These are phyloP conservation scores for Kryptolebias marmoratus DNA, from an alignment of 2,113 vertebrate species.

Conservation along the genomic window DNA sequence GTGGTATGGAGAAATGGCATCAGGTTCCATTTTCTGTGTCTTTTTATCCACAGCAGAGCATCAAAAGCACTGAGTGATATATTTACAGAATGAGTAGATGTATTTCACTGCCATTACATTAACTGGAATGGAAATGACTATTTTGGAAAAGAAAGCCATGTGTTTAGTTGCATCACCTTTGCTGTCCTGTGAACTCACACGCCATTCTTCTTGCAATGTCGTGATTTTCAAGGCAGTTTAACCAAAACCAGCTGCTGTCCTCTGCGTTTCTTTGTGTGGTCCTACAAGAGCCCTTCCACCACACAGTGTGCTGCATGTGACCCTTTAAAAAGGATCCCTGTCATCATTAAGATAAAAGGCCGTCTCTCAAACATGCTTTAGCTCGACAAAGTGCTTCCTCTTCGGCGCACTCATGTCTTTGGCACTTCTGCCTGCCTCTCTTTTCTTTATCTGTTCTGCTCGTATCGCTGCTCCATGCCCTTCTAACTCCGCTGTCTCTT, in stretches of 20 bases:
- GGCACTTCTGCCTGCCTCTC: conserved; percentile 60
- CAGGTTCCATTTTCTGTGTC: too few species aligned
- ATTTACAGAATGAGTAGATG: too few species aligned
- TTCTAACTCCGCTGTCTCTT: conserved; percentile 26
- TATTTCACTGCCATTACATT: neutral
- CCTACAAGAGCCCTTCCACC: conserved; percentile 47
- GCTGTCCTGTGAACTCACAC: neutral
- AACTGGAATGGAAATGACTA: neutral
- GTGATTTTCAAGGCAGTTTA: conserved; percentile 1
- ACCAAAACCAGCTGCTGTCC: neutral
- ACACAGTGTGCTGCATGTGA: conserved; percentile 61
- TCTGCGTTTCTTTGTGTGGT: conserved; percentile 29
- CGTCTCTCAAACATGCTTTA: conserved; percentile 75
- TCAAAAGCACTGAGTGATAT: too few species aligned
- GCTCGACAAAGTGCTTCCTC: conserved; percentile 81
- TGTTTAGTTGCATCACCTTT: too few species aligned
- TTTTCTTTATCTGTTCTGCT: conserved; percentile 57
- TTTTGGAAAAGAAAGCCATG: neutral
- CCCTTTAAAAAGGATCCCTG: conserved; percentile 78
- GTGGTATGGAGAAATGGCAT: too few species aligned
- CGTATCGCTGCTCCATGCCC: conserved; percentile 58
- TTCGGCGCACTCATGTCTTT: conserved; percentile 73
- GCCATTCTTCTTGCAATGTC: neutral
- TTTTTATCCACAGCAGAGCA: too few species aligned
- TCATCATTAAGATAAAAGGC: conserved; percentile 82